Evolutionary conservation across 2,113 vertebrate species (phyloP), one percentile per base, ranked within the genome.

Genomic region (Odocoileus virginianus): DNA sequence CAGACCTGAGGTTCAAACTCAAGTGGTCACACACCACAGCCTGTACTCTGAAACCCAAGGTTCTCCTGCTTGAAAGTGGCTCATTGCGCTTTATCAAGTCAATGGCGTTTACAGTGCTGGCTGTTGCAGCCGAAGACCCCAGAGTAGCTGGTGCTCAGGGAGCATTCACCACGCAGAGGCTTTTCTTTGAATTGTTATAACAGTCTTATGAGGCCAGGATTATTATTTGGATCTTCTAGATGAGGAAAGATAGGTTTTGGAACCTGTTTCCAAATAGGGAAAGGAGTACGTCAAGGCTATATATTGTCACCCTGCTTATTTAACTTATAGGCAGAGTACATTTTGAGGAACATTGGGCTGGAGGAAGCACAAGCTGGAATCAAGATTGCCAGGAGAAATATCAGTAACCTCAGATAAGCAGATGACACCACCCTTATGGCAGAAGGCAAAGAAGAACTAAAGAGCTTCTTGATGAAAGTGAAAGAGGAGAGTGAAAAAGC

Each of bases 111-210:
- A 16, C 2, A 61, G 28, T 0, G 0, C 27, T 27, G 28, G 43
- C 1, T 33, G 0, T 50, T 4, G 67, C 9, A 16, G 40, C 52
- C 28, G 13, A 28, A 2, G n/a, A 21, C 43, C 40, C 14, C 9
- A 0, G 55, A 3, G 60, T 0, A 17, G 6, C n/a, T 6, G 1
- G 23, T 7, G 28, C 8, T 45, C 2, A 1, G 3, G 21, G 54
- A 60, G 52, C 36, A 7, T 9, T 33, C 1, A 4, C 52, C 16
- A 1, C 0, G 43, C 15, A 13, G 36, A 30, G 17, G 17, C 9
- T 30, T 60, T 21, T 28, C 74, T 36, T n/a, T 40, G 28, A 55
- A 55, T 33, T 16, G 7, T 47, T 28, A 17, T 4, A 6, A 21
- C 2, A 16, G 45, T 17, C 6, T 11, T 21, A 4, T 3, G 83